Percentiles rank a stretch among this genome's conserved stretches.
phyloP scores from a whole-genome alignment of 2,888 invertebrate genomes.

The Metacarcinus magister region DNA sequence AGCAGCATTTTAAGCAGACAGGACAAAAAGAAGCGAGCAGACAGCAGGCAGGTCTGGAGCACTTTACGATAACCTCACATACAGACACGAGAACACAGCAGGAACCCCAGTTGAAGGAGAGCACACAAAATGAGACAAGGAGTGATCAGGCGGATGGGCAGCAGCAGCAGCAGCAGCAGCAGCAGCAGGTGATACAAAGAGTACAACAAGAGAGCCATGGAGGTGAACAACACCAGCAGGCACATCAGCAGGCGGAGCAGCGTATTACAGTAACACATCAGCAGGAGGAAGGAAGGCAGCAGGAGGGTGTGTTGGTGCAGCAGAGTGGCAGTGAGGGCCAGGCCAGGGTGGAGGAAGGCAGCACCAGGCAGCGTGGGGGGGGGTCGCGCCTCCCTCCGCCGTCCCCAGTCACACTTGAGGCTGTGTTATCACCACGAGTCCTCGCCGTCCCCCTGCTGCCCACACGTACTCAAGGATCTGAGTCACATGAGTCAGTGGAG shows the following conservation, averaged over 20 bases:
- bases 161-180: too few species aligned
- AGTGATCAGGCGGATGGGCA: too few species aligned
- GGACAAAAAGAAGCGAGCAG: background rate
- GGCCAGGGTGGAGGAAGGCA: background rate
- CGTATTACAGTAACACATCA: background rate
- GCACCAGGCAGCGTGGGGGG: background rate
- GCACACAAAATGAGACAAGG: too few species aligned
- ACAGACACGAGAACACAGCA: background rate
- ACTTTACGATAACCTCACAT: background rate
- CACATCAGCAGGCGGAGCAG: background rate
- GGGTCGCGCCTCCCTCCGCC: background rate
- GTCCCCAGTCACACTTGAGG: background rate
- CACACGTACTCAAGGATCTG: background rate
- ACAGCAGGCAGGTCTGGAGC: background rate
- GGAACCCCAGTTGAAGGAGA: background rate
- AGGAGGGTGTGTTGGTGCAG: background rate
- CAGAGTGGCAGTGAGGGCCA: background rate
- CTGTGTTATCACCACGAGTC: background rate
- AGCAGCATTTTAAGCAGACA: background rate
- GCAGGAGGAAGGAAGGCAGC: background rate
- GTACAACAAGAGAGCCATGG: background rate
- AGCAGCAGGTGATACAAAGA: too few species aligned
- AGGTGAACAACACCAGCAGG: background rate
- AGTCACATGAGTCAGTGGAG: background rate
- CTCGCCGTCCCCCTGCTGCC: background rate